A percentile compares a stretch with the other conserved stretches of the same genome.
Conservation (phyloP, 2,113 vertebrate species). For the Ploceus nigricollis region DNA sequence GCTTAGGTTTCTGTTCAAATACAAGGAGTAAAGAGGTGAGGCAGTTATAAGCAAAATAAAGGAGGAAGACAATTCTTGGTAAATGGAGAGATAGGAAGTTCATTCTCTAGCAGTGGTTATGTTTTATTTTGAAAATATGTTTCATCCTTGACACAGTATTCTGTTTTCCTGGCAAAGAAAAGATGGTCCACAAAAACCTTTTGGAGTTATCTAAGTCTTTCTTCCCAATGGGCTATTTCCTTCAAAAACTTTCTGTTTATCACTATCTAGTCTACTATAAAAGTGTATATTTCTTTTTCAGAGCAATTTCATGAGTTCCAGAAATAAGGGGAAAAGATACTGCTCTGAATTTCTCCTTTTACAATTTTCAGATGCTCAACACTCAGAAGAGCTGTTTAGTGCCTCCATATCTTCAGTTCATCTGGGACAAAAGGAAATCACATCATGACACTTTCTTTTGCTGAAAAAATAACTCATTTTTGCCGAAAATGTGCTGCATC, state of each 20-base stretch:
- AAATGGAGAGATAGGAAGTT: not conserved
- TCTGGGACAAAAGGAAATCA: not conserved
- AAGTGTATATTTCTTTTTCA: not conserved
- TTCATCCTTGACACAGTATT: not conserved
- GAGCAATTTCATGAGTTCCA: not conserved
- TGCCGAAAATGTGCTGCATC: not conserved
- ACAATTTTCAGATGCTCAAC: not conserved
- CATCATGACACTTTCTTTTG: not conserved
- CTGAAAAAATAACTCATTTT: not conserved
- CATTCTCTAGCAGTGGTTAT: not conserved
- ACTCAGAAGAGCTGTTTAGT: not conserved
- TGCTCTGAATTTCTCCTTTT: not conserved
- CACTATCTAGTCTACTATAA: not conserved
- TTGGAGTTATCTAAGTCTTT: not conserved
- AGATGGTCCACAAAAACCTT: not conserved
- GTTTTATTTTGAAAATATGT: not conserved
- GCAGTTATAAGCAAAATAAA: not conserved
- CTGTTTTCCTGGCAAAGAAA: not conserved
- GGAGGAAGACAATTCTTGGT: not conserved
- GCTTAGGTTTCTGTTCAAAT: not conserved
- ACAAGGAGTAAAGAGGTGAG: not conserved
- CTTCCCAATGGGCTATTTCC: not conserved
- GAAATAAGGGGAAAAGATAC: not conserved
- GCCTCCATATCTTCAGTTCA: not conserved
- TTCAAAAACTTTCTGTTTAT: conserved; percentile 11